Evolutionary conservation across 1,140 invertebrate species (phyloP), one percentile per base, ranked within the genome.

Genomic region (Nomia melanderi): DNA sequence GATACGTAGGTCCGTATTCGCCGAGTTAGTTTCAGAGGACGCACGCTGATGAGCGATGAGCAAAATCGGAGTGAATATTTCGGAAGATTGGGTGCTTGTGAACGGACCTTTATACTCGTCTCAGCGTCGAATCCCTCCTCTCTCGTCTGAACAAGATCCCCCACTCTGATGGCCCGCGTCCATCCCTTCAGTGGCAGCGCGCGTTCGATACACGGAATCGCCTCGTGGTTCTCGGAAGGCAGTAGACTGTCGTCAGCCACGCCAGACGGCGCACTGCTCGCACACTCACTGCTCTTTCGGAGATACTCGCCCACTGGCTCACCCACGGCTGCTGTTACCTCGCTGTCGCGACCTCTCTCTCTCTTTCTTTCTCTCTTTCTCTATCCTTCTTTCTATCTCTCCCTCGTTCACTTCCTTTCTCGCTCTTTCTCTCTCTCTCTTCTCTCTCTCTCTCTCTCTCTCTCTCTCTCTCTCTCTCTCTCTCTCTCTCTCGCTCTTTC

Each of bases 121-220:
- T 81, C 79, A 57, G 29, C 73, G 53, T 71, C 66, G 66, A n/a
- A n/a, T 25, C n/a, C 73, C 70, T 83, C 82, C 80, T 79, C 77
- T 57, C 33, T 79, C 65, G 72, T 53, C 70, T 44, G 59, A 8
- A n/a, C 23, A 53, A 50, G 41, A 63, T 78, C 70, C 71, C 73
- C 76, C 60, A 69, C 80, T 54, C 20, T 20, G 41, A 41, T 20
- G 54, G 44, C 41, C 29, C 17, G 56, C 63, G 77, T 76, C 77
- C 81, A 72, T 85, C 85, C 84, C 87, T 78, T 80, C 84, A 77
- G 73, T 79, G 78, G 69, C 82, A 83, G 85, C 81, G 85, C 85
- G 88, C 90, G 90, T 83, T 91, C 90, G 90, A 91, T 92, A 91
- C 90, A 92, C 88, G 90, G 90, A 92, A 92, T 91, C 86, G 84